These are phyloP conservation scores for Endomychus coccineus DNA, from an alignment of 2,888 invertebrate species.

Conservation along the genomic window DNA sequence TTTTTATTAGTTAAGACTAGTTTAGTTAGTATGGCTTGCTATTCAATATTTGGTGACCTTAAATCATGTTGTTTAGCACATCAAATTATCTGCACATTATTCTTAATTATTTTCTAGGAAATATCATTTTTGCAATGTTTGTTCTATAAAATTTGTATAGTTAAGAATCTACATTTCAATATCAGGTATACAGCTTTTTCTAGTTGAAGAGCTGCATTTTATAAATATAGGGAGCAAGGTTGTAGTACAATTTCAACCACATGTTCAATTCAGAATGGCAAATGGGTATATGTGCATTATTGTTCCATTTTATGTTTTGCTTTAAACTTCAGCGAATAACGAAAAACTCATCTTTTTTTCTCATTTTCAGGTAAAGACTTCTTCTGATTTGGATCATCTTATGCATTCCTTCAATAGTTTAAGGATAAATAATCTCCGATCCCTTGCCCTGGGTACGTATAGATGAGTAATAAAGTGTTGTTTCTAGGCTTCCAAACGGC, in stretches of 20 bases:
- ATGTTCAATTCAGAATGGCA: no score
- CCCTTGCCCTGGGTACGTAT: slow-evolving; percentile 50
- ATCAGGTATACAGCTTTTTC: no score
- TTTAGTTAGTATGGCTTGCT: no score
- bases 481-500: slow-evolving; percentile 39
- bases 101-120: background rate
- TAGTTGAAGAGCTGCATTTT: no score
- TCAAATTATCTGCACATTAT: background rate
- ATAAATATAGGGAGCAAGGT: no score
- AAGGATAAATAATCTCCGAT: slow-evolving; percentile 48
- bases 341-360: slow-evolving; percentile 1
- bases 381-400: slow-evolving; percentile 41
- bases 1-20: no score
- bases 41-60: no score
- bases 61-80: background rate
- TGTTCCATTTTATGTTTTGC: no score
- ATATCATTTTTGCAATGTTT: background rate
- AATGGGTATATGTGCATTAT: no score
- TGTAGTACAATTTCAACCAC: no score
- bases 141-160: no score
- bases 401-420: slow-evolving; percentile 39
- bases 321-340: background rate
- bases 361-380: slow-evolving; percentile 41
- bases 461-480: slow-evolving; percentile 36
- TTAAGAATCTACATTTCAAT: no score